phyloP scores from a whole-genome alignment of 37 sponge, comb jelly and placozoan species.

The Diacarnus erythraeanus region DNA sequence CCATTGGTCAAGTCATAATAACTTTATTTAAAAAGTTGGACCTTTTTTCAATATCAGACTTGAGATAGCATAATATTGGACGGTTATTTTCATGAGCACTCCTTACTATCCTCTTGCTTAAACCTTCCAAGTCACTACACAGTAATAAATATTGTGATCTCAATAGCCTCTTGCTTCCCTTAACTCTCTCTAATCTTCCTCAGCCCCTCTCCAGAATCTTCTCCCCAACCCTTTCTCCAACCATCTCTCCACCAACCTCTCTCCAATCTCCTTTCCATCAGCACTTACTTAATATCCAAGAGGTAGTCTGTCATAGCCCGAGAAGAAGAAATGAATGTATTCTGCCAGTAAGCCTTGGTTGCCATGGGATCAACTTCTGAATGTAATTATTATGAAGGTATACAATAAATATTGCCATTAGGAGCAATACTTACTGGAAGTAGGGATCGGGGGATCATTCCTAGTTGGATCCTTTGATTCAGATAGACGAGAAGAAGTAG shows the following conservation, averaged over 20 bases:
- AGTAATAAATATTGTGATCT: neutral
- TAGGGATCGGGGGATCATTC: too few species aligned
- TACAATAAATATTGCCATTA: neutral
- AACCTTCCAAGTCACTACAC: slow-evolving; percentile 71
- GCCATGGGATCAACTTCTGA: neutral
- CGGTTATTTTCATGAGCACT: slow-evolving; percentile 51
- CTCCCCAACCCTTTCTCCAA: too few species aligned
- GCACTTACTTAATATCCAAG: slow-evolving; percentile 60
- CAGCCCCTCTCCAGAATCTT: too few species aligned
- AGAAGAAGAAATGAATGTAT: slow-evolving; percentile 70
- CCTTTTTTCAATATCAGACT: slow-evolving; percentile 86
- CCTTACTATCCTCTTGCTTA: slow-evolving; percentile 45
- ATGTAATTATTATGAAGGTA: neutral
- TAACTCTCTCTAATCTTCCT: too few species aligned
- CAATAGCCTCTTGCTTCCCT: too few species aligned
- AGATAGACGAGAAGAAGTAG: neutral
- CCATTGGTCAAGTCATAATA: neutral
- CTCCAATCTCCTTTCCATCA: neutral
- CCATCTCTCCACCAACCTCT: too few species aligned
- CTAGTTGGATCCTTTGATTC: neutral
- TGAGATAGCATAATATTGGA: slow-evolving; percentile 49
- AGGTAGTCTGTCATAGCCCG: slow-evolving; percentile 85
- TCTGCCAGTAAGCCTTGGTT: slow-evolving; percentile 35
- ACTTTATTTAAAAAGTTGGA: neutral
- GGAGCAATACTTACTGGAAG: neutral